Percentiles rank a stretch among this genome's conserved stretches.
These are phyloP conservation scores for Phenganax subtilis DNA, from an alignment of 92 coral and sea anemone genomes.

Conservation along the genomic window DNA sequence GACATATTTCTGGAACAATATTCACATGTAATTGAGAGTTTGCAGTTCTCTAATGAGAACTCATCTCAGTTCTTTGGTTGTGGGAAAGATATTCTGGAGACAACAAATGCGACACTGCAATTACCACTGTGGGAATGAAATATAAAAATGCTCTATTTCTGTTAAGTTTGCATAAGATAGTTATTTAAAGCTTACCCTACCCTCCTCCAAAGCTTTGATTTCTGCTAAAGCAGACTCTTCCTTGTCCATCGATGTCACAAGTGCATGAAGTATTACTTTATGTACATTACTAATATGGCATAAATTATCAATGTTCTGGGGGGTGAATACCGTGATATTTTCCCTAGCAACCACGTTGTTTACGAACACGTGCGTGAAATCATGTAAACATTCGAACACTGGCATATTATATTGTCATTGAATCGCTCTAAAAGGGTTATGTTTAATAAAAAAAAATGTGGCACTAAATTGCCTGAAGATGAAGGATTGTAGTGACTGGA, in stretches of 20 bases:
- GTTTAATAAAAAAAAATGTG: not conserved
- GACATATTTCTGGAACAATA: slow-evolving; percentile 61
- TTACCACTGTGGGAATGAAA: not conserved
- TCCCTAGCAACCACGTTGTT: slow-evolving; percentile 25
- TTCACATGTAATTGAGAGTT: not conserved
- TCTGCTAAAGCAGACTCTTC: slow-evolving; percentile 14
- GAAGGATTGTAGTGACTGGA: slow-evolving; percentile 60
- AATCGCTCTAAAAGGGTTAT: not conserved
- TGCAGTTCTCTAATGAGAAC: not conserved
- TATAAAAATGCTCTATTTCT: not conserved
- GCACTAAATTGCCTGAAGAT: slow-evolving; percentile 30
- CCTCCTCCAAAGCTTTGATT: slow-evolving; percentile 26
- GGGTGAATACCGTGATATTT: not conserved
- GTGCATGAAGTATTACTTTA: too few species aligned
- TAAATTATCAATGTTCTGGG: not conserved
- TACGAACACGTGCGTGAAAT: not conserved
- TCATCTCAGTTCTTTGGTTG: not conserved
- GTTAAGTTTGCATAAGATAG: not conserved
- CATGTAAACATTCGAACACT: not conserved
- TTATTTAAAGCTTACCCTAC: slow-evolving; percentile 7
- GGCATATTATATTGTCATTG: not conserved
- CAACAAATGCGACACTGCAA: too few species aligned
- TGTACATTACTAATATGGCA: not conserved
- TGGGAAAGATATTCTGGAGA: too few species aligned
- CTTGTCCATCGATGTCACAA: slow-evolving; percentile 1